Conservation (phyloP, 1,140 invertebrate genomes). For the Drosophila guanche region DNA sequence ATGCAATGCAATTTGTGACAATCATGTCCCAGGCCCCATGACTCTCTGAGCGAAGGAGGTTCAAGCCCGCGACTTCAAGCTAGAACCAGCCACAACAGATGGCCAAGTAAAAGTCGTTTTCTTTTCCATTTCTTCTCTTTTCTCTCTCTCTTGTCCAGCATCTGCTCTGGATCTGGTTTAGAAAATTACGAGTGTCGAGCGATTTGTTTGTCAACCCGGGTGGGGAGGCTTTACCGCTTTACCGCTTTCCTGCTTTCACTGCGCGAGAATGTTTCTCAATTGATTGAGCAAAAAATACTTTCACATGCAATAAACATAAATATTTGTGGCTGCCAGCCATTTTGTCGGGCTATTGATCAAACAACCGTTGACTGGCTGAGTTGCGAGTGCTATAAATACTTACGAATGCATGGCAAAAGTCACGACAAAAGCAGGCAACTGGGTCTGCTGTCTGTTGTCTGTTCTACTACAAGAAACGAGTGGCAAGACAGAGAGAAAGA, state of each 20-base stretch:
- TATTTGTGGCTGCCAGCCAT: conserved; percentile 26
- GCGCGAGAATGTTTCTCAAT: conserved; percentile 68
- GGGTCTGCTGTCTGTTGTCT: conserved; percentile 36
- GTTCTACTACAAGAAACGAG: conserved; percentile 41
- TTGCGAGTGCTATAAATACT: conserved; percentile 35
- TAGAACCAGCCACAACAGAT: conserved; percentile 56
- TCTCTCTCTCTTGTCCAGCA: conserved; percentile 32
- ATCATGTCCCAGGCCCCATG: conserved; percentile 57
- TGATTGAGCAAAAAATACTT: conserved; percentile 60
- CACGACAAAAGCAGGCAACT: conserved; percentile 47
- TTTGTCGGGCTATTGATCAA: conserved; percentile 67
- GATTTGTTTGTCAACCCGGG: conserved; percentile 58
- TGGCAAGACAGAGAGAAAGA: conserved; percentile 1
- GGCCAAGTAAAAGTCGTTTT: conserved; percentile 63
- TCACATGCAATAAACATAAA: conserved; percentile 66
- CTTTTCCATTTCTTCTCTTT: conserved; percentile 23
- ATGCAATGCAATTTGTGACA: conserved; percentile 73
- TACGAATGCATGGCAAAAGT: conserved; percentile 13
- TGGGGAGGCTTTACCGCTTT: conserved; percentile 14
- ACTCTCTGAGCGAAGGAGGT: conserved; percentile 24
- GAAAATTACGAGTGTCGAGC: conserved; percentile 16
- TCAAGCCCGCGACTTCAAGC: conserved; percentile 31
- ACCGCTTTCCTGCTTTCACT: conserved; percentile 53
- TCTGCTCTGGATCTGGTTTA: conserved; percentile 30
- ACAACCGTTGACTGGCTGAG: conserved; percentile 32